Evolutionary conservation across 23 tunicate species (phyloP).

Genomic region (Halocynthia roretzi): DNA sequence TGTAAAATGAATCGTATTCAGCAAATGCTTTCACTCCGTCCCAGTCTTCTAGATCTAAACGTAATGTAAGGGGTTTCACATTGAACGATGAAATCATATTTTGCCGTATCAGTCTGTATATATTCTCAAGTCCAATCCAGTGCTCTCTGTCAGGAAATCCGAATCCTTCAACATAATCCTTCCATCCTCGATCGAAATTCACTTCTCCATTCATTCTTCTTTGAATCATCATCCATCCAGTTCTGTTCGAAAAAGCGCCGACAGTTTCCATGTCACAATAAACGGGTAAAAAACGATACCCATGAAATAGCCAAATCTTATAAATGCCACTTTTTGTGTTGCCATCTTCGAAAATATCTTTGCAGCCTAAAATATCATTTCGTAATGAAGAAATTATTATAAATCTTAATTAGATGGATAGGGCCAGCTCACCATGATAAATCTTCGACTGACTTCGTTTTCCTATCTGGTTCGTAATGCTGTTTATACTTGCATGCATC

Average conservation of each 20-base stretch:
- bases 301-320: conserved; percentile 5
- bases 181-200: conserved; percentile 13
- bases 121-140: conserved; percentile 5
- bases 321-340: conserved; percentile 13
- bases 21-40: conserved; percentile 1
- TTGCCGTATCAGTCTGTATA: neutral
- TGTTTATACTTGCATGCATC: no score
- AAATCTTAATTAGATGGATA: no score
- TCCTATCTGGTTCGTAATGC: no score
- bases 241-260: neutral
- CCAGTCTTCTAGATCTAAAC: conserved; percentile 5
- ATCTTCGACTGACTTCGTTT: no score
- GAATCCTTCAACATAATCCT: conserved; percentile 12
- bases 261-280: conserved; percentile 25
- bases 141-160: conserved; percentile 6
- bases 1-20: neutral
- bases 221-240: conserved; percentile 24
- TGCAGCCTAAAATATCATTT: neutral
- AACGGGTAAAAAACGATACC: neutral
- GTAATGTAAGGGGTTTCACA: neutral
- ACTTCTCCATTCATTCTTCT: conserved; percentile 10
- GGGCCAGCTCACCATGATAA: no score
- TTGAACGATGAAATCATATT: neutral
- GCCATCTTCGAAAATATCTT: conserved; percentile 10
- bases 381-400: no score